Percentiles rank a stretch among this genome's conserved stretches.
phyloP scores from a whole-genome alignment of 2,113 vertebrate species.

The Sardina pilchardus region DNA sequence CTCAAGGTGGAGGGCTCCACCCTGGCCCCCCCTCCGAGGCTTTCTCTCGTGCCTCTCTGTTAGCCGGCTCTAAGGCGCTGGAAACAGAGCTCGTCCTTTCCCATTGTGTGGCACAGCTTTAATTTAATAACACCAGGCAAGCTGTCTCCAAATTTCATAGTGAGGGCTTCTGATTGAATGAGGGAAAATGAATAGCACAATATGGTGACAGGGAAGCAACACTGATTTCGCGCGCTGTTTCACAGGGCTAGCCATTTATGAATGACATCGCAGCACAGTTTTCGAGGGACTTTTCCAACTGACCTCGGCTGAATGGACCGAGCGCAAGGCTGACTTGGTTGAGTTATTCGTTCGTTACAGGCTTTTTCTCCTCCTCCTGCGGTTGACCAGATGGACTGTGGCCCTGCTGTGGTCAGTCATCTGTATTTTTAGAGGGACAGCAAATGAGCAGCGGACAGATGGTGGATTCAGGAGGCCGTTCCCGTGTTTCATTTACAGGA shows the following conservation, averaged over 20 bases:
- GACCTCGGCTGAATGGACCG: background rate
- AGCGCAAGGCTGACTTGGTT: background rate
- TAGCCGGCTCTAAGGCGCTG: background rate
- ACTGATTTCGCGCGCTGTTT: background rate
- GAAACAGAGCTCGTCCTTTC: background rate
- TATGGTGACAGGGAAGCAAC: background rate
- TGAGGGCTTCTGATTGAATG: background rate
- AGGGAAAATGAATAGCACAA: background rate
- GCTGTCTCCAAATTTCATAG: slow-evolving; percentile 1
- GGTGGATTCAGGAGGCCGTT: slow-evolving; percentile 34
- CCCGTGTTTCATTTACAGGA: slow-evolving; percentile 40
- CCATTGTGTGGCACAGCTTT: background rate
- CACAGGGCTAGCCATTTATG: background rate
- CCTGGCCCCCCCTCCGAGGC: background rate
- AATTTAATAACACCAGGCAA: slow-evolving; percentile 23
- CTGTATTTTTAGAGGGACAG: slow-evolving; percentile 37
- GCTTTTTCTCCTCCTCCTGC: background rate
- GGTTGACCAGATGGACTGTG: slow-evolving; percentile 14
- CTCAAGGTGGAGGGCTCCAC: background rate
- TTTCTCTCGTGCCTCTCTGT: background rate
- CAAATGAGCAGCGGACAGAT: slow-evolving; percentile 35
- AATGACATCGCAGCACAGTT: background rate
- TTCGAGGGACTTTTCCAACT: background rate
- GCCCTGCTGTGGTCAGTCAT: slow-evolving; percentile 34
- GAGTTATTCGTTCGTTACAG: background rate